Percentiles rank a stretch among this genome's conserved stretches.
Evolutionary conservation across 2,888 invertebrate species (phyloP).

Genomic region (Keiferia lycopersicella): DNA sequence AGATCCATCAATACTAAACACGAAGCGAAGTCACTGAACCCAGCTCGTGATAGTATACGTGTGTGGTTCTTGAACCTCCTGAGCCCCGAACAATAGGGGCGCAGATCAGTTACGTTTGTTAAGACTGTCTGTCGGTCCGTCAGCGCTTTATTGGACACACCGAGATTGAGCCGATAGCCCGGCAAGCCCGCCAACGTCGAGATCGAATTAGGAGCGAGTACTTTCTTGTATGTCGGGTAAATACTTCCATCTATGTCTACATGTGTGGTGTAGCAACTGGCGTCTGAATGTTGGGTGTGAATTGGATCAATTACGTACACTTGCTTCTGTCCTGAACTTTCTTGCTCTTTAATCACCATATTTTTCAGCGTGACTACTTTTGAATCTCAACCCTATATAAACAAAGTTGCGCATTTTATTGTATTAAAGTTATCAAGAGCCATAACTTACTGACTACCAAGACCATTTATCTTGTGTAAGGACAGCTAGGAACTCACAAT

Average conservation of each 20-base stretch:
- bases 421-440: constrained; percentile 18
- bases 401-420: constrained; percentile 11
- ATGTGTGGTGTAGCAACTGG: background rate
- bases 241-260: constrained; percentile 20
- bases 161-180: constrained; percentile 67
- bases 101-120: constrained; percentile 68
- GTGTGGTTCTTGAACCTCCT: constrained; percentile 42
- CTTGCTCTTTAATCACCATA: background rate
- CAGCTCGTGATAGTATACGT: constrained; percentile 40
- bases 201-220: constrained; percentile 28
- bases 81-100: constrained; percentile 64
- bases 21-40: constrained; percentile 31
- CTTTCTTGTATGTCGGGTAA: constrained; percentile 25
- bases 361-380: constrained; percentile 4
- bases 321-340: background rate
- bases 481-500: constrained; percentile 48
- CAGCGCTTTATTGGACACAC: constrained; percentile 67
- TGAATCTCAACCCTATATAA: background rate
- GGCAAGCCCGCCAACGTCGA: constrained; percentile 64
- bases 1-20: constrained; percentile 27
- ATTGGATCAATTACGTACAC: background rate
- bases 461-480: constrained; percentile 37
- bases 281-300: background rate
- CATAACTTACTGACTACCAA: constrained; percentile 33
- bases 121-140: constrained; percentile 65